Conservation (phyloP, 2,113 vertebrate species). For the Polypterus senegalus region DNA sequence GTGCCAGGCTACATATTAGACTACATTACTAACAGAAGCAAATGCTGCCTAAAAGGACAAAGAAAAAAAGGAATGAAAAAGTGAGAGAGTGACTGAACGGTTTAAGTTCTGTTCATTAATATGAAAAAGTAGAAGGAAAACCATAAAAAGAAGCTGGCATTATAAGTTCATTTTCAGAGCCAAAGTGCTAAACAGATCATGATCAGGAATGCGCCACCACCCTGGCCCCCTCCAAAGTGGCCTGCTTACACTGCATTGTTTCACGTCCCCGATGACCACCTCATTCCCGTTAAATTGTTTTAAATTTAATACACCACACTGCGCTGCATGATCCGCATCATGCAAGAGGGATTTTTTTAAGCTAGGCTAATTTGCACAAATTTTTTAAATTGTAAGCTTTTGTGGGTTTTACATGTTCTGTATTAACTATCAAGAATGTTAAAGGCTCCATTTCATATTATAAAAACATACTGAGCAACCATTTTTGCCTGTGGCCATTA, state of each 20-base stretch:
- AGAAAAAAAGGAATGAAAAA: background rate
- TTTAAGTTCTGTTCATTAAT: slow-evolving; percentile 1
- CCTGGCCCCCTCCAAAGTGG: background rate
- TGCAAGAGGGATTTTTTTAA: no score
- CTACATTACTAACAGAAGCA: background rate
- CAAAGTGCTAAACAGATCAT: slow-evolving; percentile 35
- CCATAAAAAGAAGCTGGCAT: slow-evolving; percentile 26
- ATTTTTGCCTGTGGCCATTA: no score
- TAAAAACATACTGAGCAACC: no score
- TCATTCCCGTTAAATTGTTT: no score
- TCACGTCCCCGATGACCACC: no score
- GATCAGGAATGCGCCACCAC: slow-evolving; percentile 17
- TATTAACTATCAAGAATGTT: no score
- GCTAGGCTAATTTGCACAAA: no score
- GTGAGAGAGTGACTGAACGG: background rate
- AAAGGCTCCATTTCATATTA: no score
- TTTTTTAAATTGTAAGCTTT: no score
- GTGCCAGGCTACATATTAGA: background rate
- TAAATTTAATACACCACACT: no score
- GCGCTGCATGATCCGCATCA: no score
- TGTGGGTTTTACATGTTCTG: no score
- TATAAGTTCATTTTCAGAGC: slow-evolving; percentile 23
- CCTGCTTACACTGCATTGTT: background rate
- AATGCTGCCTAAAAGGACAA: background rate
- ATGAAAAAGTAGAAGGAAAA: background rate